Evolutionary conservation across 2,888 invertebrate species (phyloP).

Genomic region (Ametastegia equiseti): DNA sequence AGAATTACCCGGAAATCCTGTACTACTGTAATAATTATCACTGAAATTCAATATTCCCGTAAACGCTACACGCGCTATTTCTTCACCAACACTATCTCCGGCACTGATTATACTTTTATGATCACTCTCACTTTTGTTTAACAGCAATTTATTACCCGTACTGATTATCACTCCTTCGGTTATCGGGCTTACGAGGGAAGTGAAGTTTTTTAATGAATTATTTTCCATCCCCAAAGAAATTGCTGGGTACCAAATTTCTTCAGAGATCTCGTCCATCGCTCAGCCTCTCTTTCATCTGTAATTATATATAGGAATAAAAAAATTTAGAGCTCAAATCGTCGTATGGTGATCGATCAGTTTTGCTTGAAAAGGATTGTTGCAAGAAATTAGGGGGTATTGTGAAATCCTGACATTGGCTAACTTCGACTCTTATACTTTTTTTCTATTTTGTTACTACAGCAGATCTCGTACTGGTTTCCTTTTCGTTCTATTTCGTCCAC

Average conservation of each 20-base stretch:
- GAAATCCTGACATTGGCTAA: too few species aligned
- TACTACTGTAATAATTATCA: slow-evolving; percentile 51
- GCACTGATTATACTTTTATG: not conserved
- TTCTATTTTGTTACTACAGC: too few species aligned
- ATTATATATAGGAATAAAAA: slow-evolving; percentile 34
- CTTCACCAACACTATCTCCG: slow-evolving; percentile 43
- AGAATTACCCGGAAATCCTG: not conserved
- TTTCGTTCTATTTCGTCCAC: too few species aligned
- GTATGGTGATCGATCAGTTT: not conserved
- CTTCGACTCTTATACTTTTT: too few species aligned
- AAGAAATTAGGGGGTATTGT: too few species aligned
- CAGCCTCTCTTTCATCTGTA: slow-evolving; percentile 54
- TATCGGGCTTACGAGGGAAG: not conserved
- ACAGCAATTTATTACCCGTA: too few species aligned
- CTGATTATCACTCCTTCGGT: too few species aligned
- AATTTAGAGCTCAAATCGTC: not conserved
- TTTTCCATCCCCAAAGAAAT: slow-evolving; percentile 45
- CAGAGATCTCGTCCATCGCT: not conserved
- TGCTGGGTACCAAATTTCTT: not conserved
- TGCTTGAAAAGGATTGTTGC: too few species aligned
- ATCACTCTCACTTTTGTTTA: not conserved
- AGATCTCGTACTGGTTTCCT: too few species aligned
- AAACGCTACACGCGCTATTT: slow-evolving; percentile 55
- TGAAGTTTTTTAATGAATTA: slow-evolving; percentile 19
- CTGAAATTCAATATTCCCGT: slow-evolving; percentile 57